Base-by-base conservation (phyloP, 2,888 invertebrate genomes). In the Seladonia tumulorum region DNA sequence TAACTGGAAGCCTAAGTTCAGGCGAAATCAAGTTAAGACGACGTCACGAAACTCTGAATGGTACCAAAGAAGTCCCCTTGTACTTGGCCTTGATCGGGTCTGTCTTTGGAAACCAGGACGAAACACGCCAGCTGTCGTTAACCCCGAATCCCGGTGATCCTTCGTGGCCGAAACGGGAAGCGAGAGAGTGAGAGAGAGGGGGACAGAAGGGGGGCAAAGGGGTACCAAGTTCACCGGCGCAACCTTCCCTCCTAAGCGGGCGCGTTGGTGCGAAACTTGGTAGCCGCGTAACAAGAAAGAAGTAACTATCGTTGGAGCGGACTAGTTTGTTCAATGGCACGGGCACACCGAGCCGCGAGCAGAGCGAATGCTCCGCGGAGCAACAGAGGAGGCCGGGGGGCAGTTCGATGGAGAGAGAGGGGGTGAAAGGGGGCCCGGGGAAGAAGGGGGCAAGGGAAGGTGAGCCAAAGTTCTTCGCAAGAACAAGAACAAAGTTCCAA, bases 401-500 rank as follows among this genome's bases (percentile, higher is more conserved):
- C 39, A 39, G 68, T 39, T 35, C 18, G 68, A 5, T 0, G 39
- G 1, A 10, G 68, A 18, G 68, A 18, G 18, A 10, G 39, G 22
- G 35, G 66, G 10, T 3, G 22, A 4, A 57, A 78, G 83, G 78
- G 78, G 79, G 76, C 74, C 39, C 79, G 78, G 72, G 79, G 45
- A 39, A 88, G 80, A 87, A 83, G 80, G 82, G 70, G 53, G 57
- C 75, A 74, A 80, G 78, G 88, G 88, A 91, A 87, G 92, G 92
- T 91, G 92, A 91, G 93, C 91, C 93, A 92, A 95, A 94, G 94
- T 94, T 94, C 93, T 93, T 94, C 93, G 91, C 94, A 94, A 94
- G 94, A 95, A 95, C 94, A 94, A 94, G 94, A 94, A 94, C 94
- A 94, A 95, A 95, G 94, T 95, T 94, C 93, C 89, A 87, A 82